Base-by-base conservation (phyloP, 2,888 invertebrate species). In the Ephialtes manifestator region DNA sequence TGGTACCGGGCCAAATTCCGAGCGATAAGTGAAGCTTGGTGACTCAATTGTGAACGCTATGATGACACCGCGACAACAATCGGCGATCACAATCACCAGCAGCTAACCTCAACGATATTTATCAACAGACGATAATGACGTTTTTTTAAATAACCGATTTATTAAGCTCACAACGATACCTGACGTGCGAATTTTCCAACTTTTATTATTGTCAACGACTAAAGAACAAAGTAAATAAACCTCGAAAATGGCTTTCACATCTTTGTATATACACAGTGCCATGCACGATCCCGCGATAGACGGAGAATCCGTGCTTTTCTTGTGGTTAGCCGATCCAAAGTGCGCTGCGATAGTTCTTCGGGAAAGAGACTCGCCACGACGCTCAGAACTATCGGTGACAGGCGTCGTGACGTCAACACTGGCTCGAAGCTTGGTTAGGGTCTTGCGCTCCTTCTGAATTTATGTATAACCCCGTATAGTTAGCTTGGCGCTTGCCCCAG, bases 31-130 rank as follows among this genome's bases (percentile, higher is more conserved):
- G 74, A 90, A 93, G 87, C 93, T 93, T 92, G 94, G 91, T 88
- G 94, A 93, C 92, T 93, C 93, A 94, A 94, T 94, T 92, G 89
- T 93, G 93, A 90, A 92, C 86, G 88, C 15, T 81, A 67, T 85
- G 71, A 4, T 68, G 74, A 58, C 75, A 72, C 67, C 68, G 58
- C 65, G 28, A 67, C 46, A 65, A 72, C 70, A 28, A 35, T n/a
- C 65, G 39, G 77, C 70, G 65, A 24, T 63, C 60, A 53, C 60
- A 31, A 75, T 46, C 80, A 35, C 76, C 53, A 10, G 39, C 10
- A 58, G 39, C 20, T 71, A n/a, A n/a, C 51, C 24, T 48, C 18
- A 10, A 18, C 15, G 4, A 67, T 65, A 7, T 43, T 35, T 20
- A 11, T 28, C 58, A 43, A 11, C 15, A 4, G 18, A 24, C 24